Conservation (phyloP, 1,140 invertebrate species). For the Neodiprion pinetum region DNA sequence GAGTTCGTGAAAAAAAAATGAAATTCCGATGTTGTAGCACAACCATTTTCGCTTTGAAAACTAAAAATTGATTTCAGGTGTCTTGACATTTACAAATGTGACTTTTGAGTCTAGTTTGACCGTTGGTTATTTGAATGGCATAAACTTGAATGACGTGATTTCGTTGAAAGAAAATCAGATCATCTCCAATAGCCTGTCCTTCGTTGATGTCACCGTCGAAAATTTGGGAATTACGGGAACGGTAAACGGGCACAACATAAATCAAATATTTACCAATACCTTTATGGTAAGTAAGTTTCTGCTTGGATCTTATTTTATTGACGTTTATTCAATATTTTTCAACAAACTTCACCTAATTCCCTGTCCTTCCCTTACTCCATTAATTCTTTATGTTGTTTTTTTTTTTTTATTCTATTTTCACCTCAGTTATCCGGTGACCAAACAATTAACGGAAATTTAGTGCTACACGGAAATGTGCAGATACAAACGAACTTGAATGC, state of each 20-base stretch:
- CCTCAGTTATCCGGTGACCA: conserved; percentile 39
- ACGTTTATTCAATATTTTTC: neutral
- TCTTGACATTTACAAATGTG: conserved; percentile 32
- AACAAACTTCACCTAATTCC: neutral
- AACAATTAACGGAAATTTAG: conserved; percentile 40
- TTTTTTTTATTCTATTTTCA: conserved; percentile 5
- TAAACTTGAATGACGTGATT: conserved; percentile 33
- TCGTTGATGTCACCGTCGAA: conserved; percentile 27
- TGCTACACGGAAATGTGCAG: conserved; percentile 36
- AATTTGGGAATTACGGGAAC: conserved; percentile 33
- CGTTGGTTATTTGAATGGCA: conserved; percentile 36
- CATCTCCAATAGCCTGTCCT: conserved; percentile 26
- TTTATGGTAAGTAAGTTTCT: conserved; percentile 40
- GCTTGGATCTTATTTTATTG: neutral
- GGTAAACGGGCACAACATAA: conserved; percentile 34
- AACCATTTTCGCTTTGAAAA: neutral
- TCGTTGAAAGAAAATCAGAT: conserved; percentile 33
- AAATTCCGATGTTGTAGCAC: neutral
- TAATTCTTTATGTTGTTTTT: neutral
- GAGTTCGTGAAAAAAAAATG: too few species aligned
- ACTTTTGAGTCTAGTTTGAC: conserved; percentile 34
- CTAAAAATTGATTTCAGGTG: conserved; percentile 23
- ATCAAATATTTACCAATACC: conserved; percentile 40
- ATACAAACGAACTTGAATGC: conserved; percentile 36
- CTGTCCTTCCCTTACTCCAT: neutral